Evolutionary conservation across 2,888 invertebrate species (phyloP), one percentile per base, ranked within the genome.

Genomic region (Mimachlamys varia): DNA sequence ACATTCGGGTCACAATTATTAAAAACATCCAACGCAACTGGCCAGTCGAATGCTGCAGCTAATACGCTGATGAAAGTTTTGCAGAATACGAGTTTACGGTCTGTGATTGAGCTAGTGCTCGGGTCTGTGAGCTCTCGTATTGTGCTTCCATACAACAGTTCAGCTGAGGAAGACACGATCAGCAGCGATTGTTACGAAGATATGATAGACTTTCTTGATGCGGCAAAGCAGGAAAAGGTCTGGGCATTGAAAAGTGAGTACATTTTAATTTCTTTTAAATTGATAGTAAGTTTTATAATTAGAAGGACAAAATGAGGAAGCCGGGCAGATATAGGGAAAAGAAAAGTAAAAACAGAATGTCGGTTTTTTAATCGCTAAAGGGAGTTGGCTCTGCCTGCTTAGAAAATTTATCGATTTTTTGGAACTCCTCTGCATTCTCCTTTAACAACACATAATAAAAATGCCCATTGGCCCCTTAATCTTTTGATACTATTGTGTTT

Each of bases 211-310:
- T 76, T 76, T 17, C 27, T 76, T 27, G 76, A 76, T 76, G 76
- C 76, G 27, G 76, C 33, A 12, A 76, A 76, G 33, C 7, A 27
- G 33, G 33, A 12, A 33, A 27, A 33, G 27, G 27, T 15, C 76
- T 76, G 76, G 76, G 76, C 76, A 33, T 33, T 76, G 33, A 76
- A 76, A 76, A 76, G 76, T 76, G 76, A 76, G 76, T 76, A 76
- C 19, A 19, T 13, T 13, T 13, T 53, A 1, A 17, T 5, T 2
- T 53, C 13, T 53, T 53, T 2, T 17, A 13, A 15, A 17, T 53
- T 53, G 3, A 53, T 44, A 5, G 44, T 44, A 44, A 44, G 7
- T 44, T 44, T 44, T 5, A 44, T 7, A 7, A 5, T 44, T 44
- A 7, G 44, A 44, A 44, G 7, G 44, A 44, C 44, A 44, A 44